These are phyloP conservation scores for Cyphomyrus discorhynchus DNA, from an alignment of 2,113 vertebrate species.

Conservation along the genomic window DNA sequence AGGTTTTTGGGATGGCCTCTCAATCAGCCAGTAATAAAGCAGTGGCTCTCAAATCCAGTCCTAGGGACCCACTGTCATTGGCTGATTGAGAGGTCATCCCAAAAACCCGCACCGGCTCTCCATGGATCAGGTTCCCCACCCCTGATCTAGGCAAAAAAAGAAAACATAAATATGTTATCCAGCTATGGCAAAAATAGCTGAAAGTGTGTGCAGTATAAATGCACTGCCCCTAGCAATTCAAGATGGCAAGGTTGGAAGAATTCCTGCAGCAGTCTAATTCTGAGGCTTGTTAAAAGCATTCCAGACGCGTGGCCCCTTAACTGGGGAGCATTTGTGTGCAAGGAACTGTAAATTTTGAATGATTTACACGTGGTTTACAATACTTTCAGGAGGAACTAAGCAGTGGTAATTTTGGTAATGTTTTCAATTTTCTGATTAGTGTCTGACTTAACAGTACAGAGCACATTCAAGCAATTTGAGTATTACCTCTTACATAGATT, in stretches of 20 bases:
- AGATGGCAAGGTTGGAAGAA: background rate
- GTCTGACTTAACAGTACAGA: background rate
- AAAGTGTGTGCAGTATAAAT: background rate
- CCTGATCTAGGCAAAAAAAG: background rate
- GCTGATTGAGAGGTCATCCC: background rate
- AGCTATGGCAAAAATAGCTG: background rate
- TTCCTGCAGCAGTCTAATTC: background rate
- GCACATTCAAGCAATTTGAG: background rate
- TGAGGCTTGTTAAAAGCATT: background rate
- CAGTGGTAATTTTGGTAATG: background rate
- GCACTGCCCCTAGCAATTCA: background rate
- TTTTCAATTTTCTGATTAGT: background rate
- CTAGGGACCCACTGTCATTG: too few relatives aligned
- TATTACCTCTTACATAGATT: background rate
- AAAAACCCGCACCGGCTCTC: background rate
- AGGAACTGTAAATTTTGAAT: background rate
- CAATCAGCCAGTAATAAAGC: too few relatives aligned
- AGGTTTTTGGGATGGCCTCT: background rate
- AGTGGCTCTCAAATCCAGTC: too few relatives aligned
- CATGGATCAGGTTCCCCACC: background rate
- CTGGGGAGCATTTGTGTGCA: background rate
- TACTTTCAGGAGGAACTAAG: background rate
- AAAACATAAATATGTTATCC: background rate
- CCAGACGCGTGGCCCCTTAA: background rate
- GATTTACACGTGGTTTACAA: background rate